Conservation (phyloP, 2,797 vertebrate genomes). For the Lepus townsendii region DNA sequence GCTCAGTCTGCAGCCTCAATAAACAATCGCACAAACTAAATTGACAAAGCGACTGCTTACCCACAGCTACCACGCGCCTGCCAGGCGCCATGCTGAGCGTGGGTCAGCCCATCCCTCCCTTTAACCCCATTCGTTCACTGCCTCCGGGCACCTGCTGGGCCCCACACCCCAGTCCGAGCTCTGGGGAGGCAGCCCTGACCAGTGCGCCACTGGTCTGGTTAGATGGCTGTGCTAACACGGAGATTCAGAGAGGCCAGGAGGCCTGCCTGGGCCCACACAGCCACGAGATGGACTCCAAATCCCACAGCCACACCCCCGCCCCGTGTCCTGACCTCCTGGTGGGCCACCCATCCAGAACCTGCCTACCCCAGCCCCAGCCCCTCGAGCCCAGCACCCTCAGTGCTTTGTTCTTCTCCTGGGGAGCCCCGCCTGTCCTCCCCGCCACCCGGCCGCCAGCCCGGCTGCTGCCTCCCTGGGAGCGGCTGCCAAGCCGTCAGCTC, state of each 20-base stretch:
- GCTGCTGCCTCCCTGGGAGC: constrained; percentile 14
- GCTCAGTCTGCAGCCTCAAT: accelerated
- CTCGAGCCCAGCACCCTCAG: not conserved
- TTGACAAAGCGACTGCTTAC: not conserved
- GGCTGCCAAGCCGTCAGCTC: constrained; percentile 48
- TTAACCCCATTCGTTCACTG: not conserved
- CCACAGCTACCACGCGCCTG: accelerated
- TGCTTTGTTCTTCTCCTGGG: not conserved
- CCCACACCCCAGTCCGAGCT: not conserved
- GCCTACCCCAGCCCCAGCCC: too few relatives aligned
- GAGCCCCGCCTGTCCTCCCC: not conserved
- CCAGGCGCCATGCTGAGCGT: accelerated
- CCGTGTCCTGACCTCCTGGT: accelerated
- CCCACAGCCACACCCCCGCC: not conserved
- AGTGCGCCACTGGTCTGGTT: accelerated
- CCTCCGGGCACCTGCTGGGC: not conserved
- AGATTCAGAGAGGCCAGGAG: not conserved
- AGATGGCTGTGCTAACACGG: not conserved
- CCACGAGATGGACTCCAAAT: not conserved
- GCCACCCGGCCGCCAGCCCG: not conserved
- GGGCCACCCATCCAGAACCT: not conserved
- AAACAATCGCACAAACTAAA: not conserved
- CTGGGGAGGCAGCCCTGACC: accelerated
- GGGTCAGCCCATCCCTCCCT: not conserved
- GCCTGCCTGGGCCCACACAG: not conserved